Conservation (phyloP, 2,797 vertebrate genomes). For the Peromyscus eremicus region DNA sequence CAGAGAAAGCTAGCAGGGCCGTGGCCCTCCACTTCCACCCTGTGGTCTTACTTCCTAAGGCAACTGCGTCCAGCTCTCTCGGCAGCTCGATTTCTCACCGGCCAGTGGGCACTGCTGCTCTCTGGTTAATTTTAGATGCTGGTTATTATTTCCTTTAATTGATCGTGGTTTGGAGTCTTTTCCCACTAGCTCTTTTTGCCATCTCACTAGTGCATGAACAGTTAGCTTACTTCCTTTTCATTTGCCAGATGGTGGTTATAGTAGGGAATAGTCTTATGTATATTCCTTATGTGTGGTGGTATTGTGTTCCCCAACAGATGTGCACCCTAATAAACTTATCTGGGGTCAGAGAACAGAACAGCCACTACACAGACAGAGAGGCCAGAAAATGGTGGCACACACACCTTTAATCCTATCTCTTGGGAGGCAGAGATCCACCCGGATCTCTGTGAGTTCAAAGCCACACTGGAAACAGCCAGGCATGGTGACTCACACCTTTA, state of each 20-base stretch:
- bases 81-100: background rate
- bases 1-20: background rate
- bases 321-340: too few species aligned
- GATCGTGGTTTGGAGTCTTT: background rate
- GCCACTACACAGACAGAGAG: too few species aligned
- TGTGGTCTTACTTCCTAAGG: background rate
- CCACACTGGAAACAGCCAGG: too few species aligned
- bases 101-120: background rate
- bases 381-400: too few species aligned
- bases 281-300: background rate
- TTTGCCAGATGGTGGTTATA: background rate
- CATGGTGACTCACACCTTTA: too few species aligned
- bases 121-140: slow-evolving; percentile 19
- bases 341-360: too few species aligned
- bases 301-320: too few species aligned
- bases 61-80: background rate
- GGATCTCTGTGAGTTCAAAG: too few species aligned
- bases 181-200: background rate
- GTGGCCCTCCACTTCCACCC: background rate
- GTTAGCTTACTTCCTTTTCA: background rate
- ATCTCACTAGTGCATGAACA: background rate
- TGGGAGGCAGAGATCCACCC: too few species aligned
- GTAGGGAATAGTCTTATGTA: background rate
- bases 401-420: too few species aligned
- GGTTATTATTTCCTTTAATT: slow-evolving; percentile 35